These are phyloP conservation scores for Spodoptera exigua DNA, from an alignment of 2,888 invertebrate genomes.

Conservation along the genomic window DNA sequence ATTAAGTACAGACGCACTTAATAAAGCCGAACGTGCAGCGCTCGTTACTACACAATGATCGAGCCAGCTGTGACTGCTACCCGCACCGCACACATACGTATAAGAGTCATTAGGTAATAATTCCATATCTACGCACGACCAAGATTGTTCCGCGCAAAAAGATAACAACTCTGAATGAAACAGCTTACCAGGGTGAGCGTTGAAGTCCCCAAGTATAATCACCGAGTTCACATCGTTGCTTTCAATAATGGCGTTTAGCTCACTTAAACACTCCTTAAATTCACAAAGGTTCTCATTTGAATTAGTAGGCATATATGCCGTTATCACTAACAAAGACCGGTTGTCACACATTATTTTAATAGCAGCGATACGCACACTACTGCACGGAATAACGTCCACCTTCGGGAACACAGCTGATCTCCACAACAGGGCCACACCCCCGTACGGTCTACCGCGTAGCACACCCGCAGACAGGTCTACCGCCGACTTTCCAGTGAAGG, in stretches of 20 bases:
- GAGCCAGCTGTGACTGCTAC: not conserved
- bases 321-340: not conserved
- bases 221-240: not conserved
- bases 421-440: not conserved
- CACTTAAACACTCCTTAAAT: constrained; percentile 5
- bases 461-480: constrained; percentile 4
- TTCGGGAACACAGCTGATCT: not conserved
- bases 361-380: not conserved
- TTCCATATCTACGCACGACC: constrained; percentile 3
- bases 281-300: not conserved
- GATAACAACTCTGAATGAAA: not conserved
- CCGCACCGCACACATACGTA: constrained; percentile 2
- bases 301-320: constrained; percentile 7
- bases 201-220: not conserved
- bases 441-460: not conserved
- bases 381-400: not conserved
- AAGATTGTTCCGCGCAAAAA: not conserved
- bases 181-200: not conserved
- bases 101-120: not conserved
- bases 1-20: not conserved
- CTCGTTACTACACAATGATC: constrained; percentile 1
- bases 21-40: not conserved
- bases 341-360: not conserved
- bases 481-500: constrained; percentile 1
- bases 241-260: not conserved